Conservation (phyloP, 2,797 vertebrate species). For the Chaunax sp. region DNA sequence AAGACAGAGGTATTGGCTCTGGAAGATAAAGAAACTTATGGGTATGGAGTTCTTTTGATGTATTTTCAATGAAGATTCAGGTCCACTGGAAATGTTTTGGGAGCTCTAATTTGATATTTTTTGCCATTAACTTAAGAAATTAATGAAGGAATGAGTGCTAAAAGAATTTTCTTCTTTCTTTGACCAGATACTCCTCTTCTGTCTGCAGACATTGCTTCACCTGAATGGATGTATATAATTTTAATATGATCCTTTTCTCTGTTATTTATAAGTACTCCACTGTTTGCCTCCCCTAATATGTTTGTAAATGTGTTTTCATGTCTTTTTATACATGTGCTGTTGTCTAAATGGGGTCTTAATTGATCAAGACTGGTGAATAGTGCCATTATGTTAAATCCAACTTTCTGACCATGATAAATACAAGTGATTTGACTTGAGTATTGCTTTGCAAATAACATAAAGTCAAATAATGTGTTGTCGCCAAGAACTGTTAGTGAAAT, state of each 20-base stretch:
- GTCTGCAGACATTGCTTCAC: conserved; percentile 37
- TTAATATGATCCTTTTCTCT: conserved; percentile 47
- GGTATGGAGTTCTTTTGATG: conserved; percentile 11
- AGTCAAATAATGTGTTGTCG: conserved; percentile 12
- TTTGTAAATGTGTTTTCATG: conserved; percentile 51
- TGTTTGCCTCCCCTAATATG: conserved; percentile 40
- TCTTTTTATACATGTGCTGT: conserved; percentile 50
- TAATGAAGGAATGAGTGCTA: not conserved
- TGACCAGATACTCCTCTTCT: conserved; percentile 35
- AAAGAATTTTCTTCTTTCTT: conserved; percentile 4
- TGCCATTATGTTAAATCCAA: conserved; percentile 67
- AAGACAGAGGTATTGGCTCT: conserved; percentile 94
- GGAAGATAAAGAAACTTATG: conserved; percentile 88
- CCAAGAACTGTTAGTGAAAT: conserved; percentile 7
- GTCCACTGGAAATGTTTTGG: not conserved
- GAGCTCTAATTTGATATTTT: not conserved
- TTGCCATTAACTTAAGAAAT: not conserved
- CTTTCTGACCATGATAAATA: conserved; percentile 24
- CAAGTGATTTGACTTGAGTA: conserved; percentile 36
- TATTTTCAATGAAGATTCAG: not conserved
- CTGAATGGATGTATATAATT: conserved; percentile 58
- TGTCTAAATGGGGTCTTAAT: conserved; percentile 36
- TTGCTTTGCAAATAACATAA: conserved; percentile 32
- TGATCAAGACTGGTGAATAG: conserved; percentile 44
- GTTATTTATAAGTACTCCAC: conserved; percentile 69